These are phyloP conservation scores for Hydrophis major DNA, from an alignment of 2,797 vertebrate species.

Conservation along the genomic window DNA sequence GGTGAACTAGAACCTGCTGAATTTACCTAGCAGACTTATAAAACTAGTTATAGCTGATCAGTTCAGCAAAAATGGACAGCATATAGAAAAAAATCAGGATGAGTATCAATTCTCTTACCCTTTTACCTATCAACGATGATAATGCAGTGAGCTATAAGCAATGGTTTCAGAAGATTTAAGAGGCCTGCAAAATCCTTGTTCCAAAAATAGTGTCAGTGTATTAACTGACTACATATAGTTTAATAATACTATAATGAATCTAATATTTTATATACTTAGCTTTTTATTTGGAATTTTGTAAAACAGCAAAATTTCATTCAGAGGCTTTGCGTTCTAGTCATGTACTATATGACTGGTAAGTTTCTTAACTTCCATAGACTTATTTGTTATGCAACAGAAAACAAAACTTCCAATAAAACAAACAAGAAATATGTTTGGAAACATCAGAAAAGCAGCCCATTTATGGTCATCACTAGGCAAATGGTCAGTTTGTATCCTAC, in stretches of 20 bases:
- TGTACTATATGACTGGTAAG: background rate
- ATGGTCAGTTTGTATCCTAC: background rate
- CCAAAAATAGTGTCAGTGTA: background rate
- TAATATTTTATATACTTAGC: background rate
- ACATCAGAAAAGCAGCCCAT: background rate
- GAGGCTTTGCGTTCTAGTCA: background rate
- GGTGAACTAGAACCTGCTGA: background rate
- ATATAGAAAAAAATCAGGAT: background rate
- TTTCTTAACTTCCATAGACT: background rate
- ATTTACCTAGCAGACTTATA: background rate
- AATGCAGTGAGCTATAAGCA: background rate
- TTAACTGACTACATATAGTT: background rate
- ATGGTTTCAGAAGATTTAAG: background rate
- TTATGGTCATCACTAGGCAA: background rate
- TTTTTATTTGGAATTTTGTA: background rate
- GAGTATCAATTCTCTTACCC: background rate
- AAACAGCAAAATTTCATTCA: background rate
- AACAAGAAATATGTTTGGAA: background rate
- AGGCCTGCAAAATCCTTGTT: background rate
- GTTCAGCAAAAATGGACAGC: background rate
- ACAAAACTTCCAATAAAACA: background rate
- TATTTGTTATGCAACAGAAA: background rate
- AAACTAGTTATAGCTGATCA: background rate
- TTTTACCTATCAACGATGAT: background rate
- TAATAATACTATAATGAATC: background rate